Base-by-base conservation (phyloP, 1,140 invertebrate genomes). In the Pinna nobilis region DNA sequence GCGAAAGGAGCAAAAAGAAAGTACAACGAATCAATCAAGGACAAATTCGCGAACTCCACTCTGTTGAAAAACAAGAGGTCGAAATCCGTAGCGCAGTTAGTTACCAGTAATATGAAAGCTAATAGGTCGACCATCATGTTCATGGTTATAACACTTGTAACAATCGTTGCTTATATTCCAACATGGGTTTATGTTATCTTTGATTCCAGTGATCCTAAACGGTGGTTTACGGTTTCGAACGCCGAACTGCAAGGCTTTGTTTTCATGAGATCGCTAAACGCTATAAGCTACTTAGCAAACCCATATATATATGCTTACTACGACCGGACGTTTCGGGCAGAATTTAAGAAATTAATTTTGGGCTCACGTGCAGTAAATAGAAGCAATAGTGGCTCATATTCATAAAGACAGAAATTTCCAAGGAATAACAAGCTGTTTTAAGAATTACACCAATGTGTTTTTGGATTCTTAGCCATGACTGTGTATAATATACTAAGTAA, bases 71-170 rank as follows among this genome's bases (percentile, higher is more conserved):
- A 25, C 13, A 59, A 20, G 32, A 35, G 20, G 18, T 35, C 37
- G 15, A 44, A 0, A 37, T 9, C 28, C 4, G 30, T 61, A 9
- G 59, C 15, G n/a, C 59, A 20, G 59, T 41, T n/a, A 41, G 1
- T 15, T 44, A 25, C 15, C 0, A 44, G 25, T 23, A 11, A 44
- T 18, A 35, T 63, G n/a, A 39, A 35, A 44, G 39, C 23, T 9
- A 32, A 63, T 11, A 39, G 59, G 39, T n/a, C 44, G 13, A 63
- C 59, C 5, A 44, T 63, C 7, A 63, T 63, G 59, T 63, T 63
- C 44, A 63, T 63, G 39, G 44, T 63, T 5, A 63, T 63, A 18
- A 63, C 59, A 15, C 28, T 63, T 4, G 39, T 41, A 13, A 63
- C 59, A 9, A 41, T 63, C 30, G 39, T 41, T 4, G 39, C 59